Conservation (phyloP, 2,113 vertebrate species). For the Dendropsophus ebraccatus region DNA sequence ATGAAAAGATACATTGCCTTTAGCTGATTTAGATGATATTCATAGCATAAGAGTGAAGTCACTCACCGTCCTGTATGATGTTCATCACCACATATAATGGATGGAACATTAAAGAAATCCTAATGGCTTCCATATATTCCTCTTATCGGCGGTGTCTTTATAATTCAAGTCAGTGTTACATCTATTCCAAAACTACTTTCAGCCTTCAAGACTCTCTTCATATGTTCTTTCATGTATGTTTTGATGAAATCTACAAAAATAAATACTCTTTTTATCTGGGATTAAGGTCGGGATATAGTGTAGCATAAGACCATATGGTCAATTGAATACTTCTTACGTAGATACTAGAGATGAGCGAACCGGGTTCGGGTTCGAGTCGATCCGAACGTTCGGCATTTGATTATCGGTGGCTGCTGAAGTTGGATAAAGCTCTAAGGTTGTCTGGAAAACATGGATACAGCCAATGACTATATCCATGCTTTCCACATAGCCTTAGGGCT, state of each 20-base stretch:
- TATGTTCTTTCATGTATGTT: conserved; percentile 11
- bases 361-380: too few relatives aligned
- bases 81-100: not conserved
- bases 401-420: too few relatives aligned
- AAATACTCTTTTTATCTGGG: conserved; percentile 1
- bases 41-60: conserved; percentile 27
- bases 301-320: not conserved
- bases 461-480: too few relatives aligned
- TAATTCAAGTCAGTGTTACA: conserved; percentile 16
- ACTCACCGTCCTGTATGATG: conserved; percentile 5
- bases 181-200: not conserved
- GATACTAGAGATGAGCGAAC: too few relatives aligned
- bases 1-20: conserved; percentile 21
- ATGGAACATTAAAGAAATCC: not conserved
- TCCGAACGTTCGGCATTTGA: too few relatives aligned
- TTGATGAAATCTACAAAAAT: not conserved
- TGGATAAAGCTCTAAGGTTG: too few relatives aligned
- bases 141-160: conserved; percentile 8
- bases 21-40: not conserved
- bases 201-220: not conserved
- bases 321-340: not conserved
- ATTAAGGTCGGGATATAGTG: not conserved
- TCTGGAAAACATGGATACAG: too few relatives aligned
- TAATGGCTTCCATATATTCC: conserved; percentile 30
- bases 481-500: too few relatives aligned